A percentile compares a stretch with the other conserved stretches of the same genome.
phyloP scores from a whole-genome alignment of 2,113 vertebrate genomes.

The Vidua chalybeata region DNA sequence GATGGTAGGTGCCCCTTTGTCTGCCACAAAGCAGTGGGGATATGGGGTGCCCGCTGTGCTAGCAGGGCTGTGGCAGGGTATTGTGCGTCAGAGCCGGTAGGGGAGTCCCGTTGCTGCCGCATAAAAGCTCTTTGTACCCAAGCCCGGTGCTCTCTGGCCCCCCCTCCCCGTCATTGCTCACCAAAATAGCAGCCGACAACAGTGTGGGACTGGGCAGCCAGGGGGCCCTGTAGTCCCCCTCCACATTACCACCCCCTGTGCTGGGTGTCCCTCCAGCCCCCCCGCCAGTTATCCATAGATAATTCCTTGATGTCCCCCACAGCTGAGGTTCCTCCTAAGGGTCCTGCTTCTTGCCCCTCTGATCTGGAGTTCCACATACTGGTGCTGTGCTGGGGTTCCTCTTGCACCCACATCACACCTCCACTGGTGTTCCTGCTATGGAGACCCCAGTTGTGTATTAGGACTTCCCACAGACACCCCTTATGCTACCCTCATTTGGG shows the following conservation, averaged over 20 bases:
- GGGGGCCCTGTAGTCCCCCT: background rate
- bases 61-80: background rate
- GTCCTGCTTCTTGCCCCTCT: background rate
- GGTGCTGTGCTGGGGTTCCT: background rate
- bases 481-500: background rate
- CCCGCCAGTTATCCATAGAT: background rate
- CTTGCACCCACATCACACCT: background rate
- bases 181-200: background rate
- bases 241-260: accelerated
- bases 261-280: background rate
- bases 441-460: background rate
- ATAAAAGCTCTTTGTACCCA: conserved; percentile 15
- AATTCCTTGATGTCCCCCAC: background rate
- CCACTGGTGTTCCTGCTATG: background rate
- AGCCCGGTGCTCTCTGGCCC: background rate
- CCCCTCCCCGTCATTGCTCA: background rate
- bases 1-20: background rate
- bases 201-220: background rate
- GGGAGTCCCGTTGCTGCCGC: background rate
- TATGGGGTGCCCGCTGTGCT: background rate
- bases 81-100: background rate
- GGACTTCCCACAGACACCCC: background rate
- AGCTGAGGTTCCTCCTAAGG: background rate
- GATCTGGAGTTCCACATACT: background rate
- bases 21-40: background rate